phyloP scores from a whole-genome alignment of 2,113 vertebrate species.

The Panurus biarmicus region DNA sequence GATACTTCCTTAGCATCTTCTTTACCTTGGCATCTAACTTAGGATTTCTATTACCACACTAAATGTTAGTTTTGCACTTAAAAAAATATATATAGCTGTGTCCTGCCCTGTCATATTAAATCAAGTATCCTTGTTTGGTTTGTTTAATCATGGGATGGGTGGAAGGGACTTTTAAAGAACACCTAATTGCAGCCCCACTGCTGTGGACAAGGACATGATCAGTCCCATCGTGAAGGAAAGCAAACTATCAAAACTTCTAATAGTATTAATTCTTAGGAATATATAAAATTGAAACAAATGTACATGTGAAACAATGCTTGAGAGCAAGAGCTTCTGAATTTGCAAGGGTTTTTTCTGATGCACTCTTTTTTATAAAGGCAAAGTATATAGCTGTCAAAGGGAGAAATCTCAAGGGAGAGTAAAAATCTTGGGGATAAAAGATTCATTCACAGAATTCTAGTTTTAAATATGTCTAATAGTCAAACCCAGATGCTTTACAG shows the following conservation, averaged over 20 bases:
- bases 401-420: neutral
- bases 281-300: neutral
- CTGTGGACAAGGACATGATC: neutral
- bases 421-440: neutral
- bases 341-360: neutral
- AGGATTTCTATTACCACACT: neutral
- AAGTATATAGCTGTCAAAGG: neutral
- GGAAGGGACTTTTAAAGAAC: neutral
- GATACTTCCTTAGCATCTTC: neutral
- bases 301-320: neutral
- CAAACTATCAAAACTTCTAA: neutral
- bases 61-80: neutral
- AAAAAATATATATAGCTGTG: neutral
- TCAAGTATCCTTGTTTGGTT: neutral
- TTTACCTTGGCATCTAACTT: neutral
- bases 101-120: neutral
- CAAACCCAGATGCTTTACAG: neutral
- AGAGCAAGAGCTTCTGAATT: neutral
- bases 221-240: neutral
- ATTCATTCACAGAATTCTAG: neutral
- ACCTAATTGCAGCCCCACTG: neutral
- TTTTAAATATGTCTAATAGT: neutral
- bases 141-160: neutral
- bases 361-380: neutral
- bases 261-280: neutral